Percentiles rank a stretch among this genome's conserved stretches.
Conservation (phyloP, 2,888 invertebrate species). For the Troides oblongomaculatus region DNA sequence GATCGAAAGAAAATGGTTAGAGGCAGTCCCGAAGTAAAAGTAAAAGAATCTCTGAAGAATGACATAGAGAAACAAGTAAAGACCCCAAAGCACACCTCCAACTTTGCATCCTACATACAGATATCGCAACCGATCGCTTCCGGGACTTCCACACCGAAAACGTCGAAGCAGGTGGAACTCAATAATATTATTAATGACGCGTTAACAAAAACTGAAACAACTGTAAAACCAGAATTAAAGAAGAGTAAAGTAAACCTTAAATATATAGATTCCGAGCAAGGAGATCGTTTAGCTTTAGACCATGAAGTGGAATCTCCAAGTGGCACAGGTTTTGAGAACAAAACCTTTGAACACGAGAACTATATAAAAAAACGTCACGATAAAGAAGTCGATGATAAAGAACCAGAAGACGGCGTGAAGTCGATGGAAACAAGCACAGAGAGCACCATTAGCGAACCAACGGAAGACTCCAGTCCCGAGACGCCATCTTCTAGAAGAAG, state of each 20-base stretch:
- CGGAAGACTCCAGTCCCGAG: constrained; percentile 67
- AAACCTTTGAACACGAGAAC: constrained; percentile 74
- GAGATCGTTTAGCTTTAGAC: constrained; percentile 57
- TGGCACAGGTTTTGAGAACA: constrained; percentile 73
- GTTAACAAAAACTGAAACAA: constrained; percentile 42
- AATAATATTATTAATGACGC: constrained; percentile 49
- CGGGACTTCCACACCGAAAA: constrained; percentile 59
- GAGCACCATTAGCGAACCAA: constrained; percentile 66
- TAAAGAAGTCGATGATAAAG: constrained; percentile 57
- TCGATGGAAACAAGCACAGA: constrained; percentile 75
- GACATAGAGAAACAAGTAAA: constrained; percentile 72
- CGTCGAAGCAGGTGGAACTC: constrained; percentile 41
- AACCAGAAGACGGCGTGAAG: constrained; percentile 55
- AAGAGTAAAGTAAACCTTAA: constrained; percentile 55
- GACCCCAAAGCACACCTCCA: constrained; percentile 77
- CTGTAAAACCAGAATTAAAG: constrained; percentile 42
- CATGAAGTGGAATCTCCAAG: constrained; percentile 73
- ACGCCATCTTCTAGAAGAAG: constrained; percentile 63
- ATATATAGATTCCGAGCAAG: constrained; percentile 66
- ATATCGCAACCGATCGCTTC: constrained; percentile 74
- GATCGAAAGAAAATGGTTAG: constrained; percentile 49
- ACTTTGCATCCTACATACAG: constrained; percentile 82
- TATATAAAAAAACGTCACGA: constrained; percentile 69
- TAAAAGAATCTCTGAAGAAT: constrained; percentile 57
- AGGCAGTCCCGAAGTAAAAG: constrained; percentile 47